phyloP scores from a whole-genome alignment of 2,888 invertebrate genomes.

The Poecilus cupreus region DNA sequence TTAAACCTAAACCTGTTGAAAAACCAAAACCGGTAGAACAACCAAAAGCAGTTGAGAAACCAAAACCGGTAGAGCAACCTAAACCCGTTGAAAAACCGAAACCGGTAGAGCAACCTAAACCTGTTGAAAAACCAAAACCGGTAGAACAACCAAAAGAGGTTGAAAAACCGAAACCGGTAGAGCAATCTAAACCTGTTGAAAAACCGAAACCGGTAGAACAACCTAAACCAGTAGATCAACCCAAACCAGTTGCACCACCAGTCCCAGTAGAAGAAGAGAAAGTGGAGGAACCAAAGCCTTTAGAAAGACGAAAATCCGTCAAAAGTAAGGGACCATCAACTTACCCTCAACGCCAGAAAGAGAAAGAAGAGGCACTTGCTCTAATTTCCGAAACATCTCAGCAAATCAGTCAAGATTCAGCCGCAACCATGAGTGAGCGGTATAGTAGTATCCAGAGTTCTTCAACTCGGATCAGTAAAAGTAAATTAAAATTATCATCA shows the following conservation, averaged over 20 bases:
- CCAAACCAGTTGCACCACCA: slow-evolving; percentile 23
- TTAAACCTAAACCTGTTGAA: slow-evolving; percentile 52
- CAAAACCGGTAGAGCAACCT: slow-evolving; percentile 54
- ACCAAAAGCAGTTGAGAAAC: slow-evolving; percentile 47
- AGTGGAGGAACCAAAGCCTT: slow-evolving; percentile 42
- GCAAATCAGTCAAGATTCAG: slow-evolving; percentile 48
- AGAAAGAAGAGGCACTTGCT: slow-evolving; percentile 49
- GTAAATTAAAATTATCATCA: neutral
- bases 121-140: too few species aligned
- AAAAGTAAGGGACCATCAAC: slow-evolving; percentile 50
- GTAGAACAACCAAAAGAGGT: neutral
- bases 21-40: slow-evolving; percentile 64
- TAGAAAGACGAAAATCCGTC: slow-evolving; percentile 59
- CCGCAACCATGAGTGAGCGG: slow-evolving; percentile 70
- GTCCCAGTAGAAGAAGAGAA: slow-evolving; percentile 59
- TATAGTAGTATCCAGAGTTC: slow-evolving; percentile 63
- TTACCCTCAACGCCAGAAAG: slow-evolving; percentile 48
- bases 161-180: slow-evolving; percentile 7
- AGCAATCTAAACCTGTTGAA: slow-evolving; percentile 26
- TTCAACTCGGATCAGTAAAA: slow-evolving; percentile 58
- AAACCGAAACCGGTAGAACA: slow-evolving; percentile 14
- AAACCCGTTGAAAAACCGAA: slow-evolving; percentile 59
- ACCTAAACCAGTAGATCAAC: slow-evolving; percentile 34
- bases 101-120: too few species aligned
- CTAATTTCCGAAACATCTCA: slow-evolving; percentile 41